Evolutionary conservation across 2,113 vertebrate genomes (phyloP).

Genomic region (Nyctibius bracteatus): DNA sequence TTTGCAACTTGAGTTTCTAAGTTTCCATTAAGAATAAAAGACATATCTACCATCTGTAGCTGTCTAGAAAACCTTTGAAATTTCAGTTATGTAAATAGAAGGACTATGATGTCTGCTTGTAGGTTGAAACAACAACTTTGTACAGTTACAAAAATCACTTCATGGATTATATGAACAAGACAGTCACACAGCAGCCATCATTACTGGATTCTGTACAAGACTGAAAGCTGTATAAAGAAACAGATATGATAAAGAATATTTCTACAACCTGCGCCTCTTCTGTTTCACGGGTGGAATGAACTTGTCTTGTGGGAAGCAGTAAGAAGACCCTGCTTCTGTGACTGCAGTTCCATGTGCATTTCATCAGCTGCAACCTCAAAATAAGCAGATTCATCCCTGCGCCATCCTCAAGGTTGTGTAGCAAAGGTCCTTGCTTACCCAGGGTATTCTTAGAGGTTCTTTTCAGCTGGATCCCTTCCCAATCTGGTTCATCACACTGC

Average conservation of each 20-base stretch:
- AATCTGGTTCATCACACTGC: background rate
- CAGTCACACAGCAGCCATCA: background rate
- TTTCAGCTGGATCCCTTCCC: slow-evolving; percentile 25
- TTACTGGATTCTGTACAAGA: background rate
- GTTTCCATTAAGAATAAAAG: background rate
- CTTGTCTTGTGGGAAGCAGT: background rate
- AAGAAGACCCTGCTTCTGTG: background rate
- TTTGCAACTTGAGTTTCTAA: background rate
- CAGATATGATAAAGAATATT: background rate
- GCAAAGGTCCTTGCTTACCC: background rate
- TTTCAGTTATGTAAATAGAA: background rate
- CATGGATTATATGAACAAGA: background rate
- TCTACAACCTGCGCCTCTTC: background rate
- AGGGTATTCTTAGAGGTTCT: background rate
- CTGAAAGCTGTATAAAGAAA: background rate
- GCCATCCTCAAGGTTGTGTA: background rate
- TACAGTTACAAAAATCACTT: background rate
- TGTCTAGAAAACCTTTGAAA: background rate
- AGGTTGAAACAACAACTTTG: background rate
- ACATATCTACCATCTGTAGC: background rate
- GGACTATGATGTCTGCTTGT: background rate
- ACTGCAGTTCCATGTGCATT: background rate
- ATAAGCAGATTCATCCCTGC: background rate
- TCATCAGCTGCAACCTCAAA: slow-evolving; percentile 5
- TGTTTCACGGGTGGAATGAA: background rate